Percentiles rank a stretch among this genome's conserved stretches.
Evolutionary conservation across 1,140 invertebrate genomes (phyloP).

Genomic region (Meloidogyne exigua): DNA sequence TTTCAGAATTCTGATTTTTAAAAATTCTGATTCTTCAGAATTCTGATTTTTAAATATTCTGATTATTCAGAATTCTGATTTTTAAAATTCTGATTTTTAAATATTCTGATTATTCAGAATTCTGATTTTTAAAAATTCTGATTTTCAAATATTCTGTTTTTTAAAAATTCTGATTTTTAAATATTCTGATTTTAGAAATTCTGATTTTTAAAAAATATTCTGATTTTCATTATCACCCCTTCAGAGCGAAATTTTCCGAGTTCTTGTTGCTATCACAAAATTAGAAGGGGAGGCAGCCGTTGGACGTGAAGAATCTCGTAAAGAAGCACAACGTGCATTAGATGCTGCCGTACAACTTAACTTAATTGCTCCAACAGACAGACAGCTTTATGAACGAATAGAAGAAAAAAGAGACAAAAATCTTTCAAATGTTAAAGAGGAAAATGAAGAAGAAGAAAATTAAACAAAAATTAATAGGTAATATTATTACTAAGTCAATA

Average conservation of each 20-base stretch:
- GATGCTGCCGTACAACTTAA: conserved; percentile 52
- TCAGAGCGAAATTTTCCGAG: conserved; percentile 59
- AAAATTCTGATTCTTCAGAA: background rate
- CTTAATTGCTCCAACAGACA: conserved; percentile 59
- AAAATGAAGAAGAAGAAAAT: background rate
- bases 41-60: conserved; percentile 6
- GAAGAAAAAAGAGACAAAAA: background rate
- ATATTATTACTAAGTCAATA: no score
- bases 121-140: background rate
- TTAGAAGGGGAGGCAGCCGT: conserved; percentile 37
- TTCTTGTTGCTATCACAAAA: conserved; percentile 61
- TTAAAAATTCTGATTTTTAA: background rate
- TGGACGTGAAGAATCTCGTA: conserved; percentile 45
- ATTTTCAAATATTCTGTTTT: background rate
- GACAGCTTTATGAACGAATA: conserved; percentile 48
- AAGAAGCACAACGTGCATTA: conserved; percentile 55
- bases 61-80: background rate
- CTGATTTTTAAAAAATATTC: conserved; percentile 14
- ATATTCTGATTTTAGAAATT: background rate
- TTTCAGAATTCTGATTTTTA: background rate
- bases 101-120: background rate
- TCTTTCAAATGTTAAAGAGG: background rate
- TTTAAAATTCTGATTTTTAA: background rate
- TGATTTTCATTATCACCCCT: conserved; percentile 11
- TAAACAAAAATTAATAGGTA: no score